Conservation (phyloP, 1,140 invertebrate genomes). For the Stenopsyche tienmushanensis region DNA sequence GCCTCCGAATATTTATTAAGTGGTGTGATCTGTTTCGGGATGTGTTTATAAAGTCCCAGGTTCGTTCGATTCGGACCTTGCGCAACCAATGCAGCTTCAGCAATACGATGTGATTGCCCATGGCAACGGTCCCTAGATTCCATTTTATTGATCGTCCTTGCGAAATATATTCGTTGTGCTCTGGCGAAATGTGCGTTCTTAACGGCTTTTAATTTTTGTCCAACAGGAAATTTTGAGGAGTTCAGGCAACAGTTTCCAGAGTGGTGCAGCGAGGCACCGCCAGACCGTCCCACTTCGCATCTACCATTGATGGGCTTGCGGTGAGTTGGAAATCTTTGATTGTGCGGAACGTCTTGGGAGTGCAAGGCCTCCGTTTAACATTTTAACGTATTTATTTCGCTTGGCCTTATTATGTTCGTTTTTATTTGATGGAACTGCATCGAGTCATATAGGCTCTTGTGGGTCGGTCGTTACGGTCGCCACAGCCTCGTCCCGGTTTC, state of each 20-base stretch:
- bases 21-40: too few species aligned
- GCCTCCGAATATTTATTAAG: too few species aligned
- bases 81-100: too few species aligned
- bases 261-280: constrained; percentile 69
- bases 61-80: too few species aligned
- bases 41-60: too few species aligned
- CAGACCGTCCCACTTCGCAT: constrained; percentile 50
- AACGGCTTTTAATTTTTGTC: constrained; percentile 43
- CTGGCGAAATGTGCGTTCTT: not conserved
- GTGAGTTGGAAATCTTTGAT: constrained; percentile 42
- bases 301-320: constrained; percentile 63
- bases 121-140: too few species aligned
- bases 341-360: not conserved
- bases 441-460: not conserved
- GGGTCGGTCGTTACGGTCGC: not conserved
- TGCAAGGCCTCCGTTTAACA: not conserved
- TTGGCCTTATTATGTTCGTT: not conserved
- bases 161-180: not conserved
- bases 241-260: constrained; percentile 84
- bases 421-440: not conserved
- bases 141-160: too few species aligned
- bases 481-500: constrained; percentile 12
- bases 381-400: not conserved
- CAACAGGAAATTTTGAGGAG: constrained; percentile 79
- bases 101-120: too few species aligned